Evolutionary conservation across 2,797 vertebrate species (phyloP).

Genomic region (Sebastes oblongus): DNA sequence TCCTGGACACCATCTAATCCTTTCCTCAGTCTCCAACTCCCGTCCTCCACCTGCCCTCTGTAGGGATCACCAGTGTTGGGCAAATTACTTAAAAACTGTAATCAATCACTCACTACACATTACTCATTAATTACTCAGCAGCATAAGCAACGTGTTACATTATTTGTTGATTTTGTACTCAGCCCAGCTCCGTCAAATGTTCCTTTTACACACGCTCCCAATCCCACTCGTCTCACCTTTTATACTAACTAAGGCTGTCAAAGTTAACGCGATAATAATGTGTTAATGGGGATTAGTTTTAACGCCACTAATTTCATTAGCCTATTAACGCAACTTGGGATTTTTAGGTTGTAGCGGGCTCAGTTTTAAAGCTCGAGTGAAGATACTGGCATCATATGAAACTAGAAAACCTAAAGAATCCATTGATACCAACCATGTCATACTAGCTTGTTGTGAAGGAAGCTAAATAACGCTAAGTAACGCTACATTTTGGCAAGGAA

Average conservation of each 20-base stretch:
- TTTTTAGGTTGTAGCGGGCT: no score
- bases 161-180: background rate
- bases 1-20: background rate
- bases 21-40: background rate
- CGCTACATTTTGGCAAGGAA: rapidly evolving
- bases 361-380: no score
- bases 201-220: background rate
- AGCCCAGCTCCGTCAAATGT: background rate
- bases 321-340: no score
- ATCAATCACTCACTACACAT: background rate
- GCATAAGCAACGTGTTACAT: background rate
- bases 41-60: background rate
- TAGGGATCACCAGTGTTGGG: background rate
- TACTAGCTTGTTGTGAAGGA: no score
- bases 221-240: background rate
- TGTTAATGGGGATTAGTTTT: no score
- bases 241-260: background rate
- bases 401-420: no score
- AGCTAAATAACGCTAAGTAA: no score
- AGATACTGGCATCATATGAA: no score
- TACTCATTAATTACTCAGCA: background rate
- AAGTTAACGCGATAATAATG: no score
- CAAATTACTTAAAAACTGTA: background rate
- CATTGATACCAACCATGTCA: no score
- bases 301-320: no score